A percentile compares a stretch with the other conserved stretches of the same genome.
phyloP scores from a whole-genome alignment of 2,797 vertebrate genomes.

The Apogon talboti region DNA sequence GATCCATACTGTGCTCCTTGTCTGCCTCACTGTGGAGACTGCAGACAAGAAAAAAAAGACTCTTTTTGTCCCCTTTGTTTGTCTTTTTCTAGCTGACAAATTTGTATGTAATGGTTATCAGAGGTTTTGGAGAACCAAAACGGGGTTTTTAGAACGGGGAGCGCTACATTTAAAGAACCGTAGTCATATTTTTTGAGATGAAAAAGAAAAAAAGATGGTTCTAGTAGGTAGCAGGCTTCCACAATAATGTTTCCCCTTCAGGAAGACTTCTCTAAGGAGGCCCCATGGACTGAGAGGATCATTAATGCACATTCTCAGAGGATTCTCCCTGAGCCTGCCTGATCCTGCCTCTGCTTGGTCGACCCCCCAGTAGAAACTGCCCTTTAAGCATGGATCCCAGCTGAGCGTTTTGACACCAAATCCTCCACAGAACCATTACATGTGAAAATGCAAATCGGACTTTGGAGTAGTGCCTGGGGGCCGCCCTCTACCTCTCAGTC shows the following conservation, averaged over 20 bases:
- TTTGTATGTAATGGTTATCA: conserved; percentile 73
- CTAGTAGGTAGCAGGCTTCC: conserved; percentile 64
- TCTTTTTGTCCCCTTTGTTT: conserved; percentile 58
- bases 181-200: conserved; percentile 75
- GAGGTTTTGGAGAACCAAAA: conserved; percentile 71
- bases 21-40: conserved; percentile 70
- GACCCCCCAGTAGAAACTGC: conserved; percentile 66
- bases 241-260: conserved; percentile 60
- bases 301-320: conserved; percentile 65
- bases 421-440: conserved; percentile 64
- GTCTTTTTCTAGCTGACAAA: conserved; percentile 80
- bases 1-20: conserved; percentile 80
- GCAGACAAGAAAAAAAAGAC: conserved; percentile 51
- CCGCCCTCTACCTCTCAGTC: conserved; percentile 80
- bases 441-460: conserved; percentile 78
- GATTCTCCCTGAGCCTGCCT: conserved; percentile 65
- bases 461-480: conserved; percentile 73
- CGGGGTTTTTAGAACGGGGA: conserved; percentile 69
- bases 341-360: conserved; percentile 60
- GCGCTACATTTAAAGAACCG: conserved; percentile 62
- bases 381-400: conserved; percentile 74
- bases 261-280: conserved; percentile 57
- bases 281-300: conserved; percentile 63
- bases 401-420: conserved; percentile 70
- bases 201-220: conserved; percentile 65